Base-by-base conservation (phyloP, 2,888 invertebrate species). In the Strigamia transsilvanica region DNA sequence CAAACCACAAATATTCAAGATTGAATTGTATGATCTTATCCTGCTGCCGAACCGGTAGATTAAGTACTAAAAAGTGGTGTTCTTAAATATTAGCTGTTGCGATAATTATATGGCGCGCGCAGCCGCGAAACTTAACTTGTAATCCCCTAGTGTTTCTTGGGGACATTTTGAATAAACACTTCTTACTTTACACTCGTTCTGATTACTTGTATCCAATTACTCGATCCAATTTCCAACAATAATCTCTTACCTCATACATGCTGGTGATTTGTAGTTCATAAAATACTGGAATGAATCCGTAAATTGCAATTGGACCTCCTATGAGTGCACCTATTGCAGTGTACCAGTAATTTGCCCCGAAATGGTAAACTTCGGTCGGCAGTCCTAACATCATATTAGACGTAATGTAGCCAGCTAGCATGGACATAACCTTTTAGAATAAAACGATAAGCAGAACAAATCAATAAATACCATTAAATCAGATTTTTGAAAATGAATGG, bases 331-430 rank as follows among this genome's bases (percentile, higher is more conserved):
- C 81, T 6, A 81, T n/a, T 6, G 7, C 9, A 2, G 18, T 23
- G 12, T 32, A 81, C 21, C 13, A 38, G 21, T 81, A 81, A 23
- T 81, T 21, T 10, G 73, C 34, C 21, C 81, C 81, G n/a, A 38
- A 42, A 21, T 77, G 18, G 15, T 81, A 81, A 18, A 81, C 81
- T 27, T 81, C 81, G n/a, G 77, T 73, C 38, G 81, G 81, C 12
- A 77, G 2, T 12, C 81, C 81, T 34, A 81, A 21, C 81, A 81
- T 81, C 21, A 41, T 9, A 38, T 38, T 81, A 15, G 81, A 81
- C 15, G 38, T 73, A 6, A 81, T 41, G 66, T 18, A 7, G 6
- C 38, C 10, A 6, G 81, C 81, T 23, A 81, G 15, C 42, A 77
- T 38, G 41, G 81, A 81, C n/a, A 80, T 38, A 38, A 38, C 10